Evolutionary conservation across 2,888 invertebrate genomes (phyloP).

Genomic region (Ectemnius cavifrons): DNA sequence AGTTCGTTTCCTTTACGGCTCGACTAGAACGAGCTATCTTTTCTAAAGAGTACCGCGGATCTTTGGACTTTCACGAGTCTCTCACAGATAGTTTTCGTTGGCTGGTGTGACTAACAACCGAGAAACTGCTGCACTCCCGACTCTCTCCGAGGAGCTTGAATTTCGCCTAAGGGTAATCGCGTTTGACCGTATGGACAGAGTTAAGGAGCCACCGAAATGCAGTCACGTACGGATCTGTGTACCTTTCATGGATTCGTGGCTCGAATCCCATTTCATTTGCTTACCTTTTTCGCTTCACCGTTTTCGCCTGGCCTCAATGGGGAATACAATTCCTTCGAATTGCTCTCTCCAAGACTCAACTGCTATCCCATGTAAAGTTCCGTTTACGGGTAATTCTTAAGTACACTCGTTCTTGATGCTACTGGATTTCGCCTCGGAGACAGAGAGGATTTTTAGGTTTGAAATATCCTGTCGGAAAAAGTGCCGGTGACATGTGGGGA

Average conservation of each 20-base stretch:
- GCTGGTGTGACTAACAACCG: background rate
- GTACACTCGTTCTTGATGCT: background rate
- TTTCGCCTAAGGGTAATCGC: constrained; percentile 41
- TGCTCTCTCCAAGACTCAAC: background rate
- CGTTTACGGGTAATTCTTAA: background rate
- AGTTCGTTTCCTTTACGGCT: too few species aligned
- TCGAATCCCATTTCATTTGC: constrained; percentile 51
- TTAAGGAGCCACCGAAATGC: constrained; percentile 38
- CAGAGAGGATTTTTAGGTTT: background rate
- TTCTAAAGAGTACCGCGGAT: background rate
- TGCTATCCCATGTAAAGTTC: too few species aligned
- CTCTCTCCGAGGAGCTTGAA: background rate
- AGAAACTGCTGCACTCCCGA: constrained; percentile 20
- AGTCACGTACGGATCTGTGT: constrained; percentile 47
- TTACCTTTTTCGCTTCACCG: constrained; percentile 38
- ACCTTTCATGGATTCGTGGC: constrained; percentile 25
- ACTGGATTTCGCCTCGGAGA: too few species aligned
- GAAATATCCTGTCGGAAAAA: constrained; percentile 5
- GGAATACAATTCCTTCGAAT: constrained; percentile 16
- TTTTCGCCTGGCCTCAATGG: constrained; percentile 24
- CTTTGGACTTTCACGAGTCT: background rate
- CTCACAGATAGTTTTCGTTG: background rate
- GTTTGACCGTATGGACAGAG: constrained; percentile 15
- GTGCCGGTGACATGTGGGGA: background rate
- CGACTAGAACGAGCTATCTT: background rate